phyloP scores from a whole-genome alignment of 1,140 invertebrate species.

The Ostrea edulis region DNA sequence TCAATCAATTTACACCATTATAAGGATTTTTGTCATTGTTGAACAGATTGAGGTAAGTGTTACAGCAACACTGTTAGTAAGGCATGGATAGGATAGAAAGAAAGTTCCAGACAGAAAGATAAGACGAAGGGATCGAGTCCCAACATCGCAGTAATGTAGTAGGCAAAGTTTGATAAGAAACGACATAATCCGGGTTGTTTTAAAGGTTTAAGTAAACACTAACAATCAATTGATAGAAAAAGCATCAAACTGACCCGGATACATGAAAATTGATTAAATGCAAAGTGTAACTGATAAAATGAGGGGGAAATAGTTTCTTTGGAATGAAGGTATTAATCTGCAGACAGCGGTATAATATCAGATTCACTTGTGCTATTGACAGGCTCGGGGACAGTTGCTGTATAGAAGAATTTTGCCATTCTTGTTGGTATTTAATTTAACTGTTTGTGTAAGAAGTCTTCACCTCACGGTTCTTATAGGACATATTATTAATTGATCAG shows the following conservation, averaged over 20 bases:
- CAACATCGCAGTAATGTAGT: background rate
- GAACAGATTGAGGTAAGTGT: background rate
- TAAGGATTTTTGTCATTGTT: background rate
- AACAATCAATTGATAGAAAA: background rate
- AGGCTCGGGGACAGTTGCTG: background rate
- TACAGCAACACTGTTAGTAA: background rate
- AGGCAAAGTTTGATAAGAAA: conserved; percentile 18
- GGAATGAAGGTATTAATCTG: background rate
- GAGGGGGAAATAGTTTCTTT: background rate
- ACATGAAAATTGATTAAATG: background rate
- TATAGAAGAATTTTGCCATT: background rate
- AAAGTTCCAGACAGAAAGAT: background rate
- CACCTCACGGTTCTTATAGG: background rate
- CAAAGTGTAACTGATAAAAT: background rate
- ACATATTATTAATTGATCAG: conserved; percentile 37
- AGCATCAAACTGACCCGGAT: background rate
- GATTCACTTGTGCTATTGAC: background rate
- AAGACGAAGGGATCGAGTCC: background rate
- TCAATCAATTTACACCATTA: background rate
- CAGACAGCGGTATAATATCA: background rate
- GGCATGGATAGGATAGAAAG: background rate
- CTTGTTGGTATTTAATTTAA: background rate
- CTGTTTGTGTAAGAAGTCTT: background rate
- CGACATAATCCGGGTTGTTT: background rate
- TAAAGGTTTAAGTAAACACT: conserved; percentile 14